A percentile compares a stretch with the other conserved stretches of the same genome.
phyloP scores from a whole-genome alignment of 2,888 invertebrate genomes.

The Disparrhopalites patrizii region DNA sequence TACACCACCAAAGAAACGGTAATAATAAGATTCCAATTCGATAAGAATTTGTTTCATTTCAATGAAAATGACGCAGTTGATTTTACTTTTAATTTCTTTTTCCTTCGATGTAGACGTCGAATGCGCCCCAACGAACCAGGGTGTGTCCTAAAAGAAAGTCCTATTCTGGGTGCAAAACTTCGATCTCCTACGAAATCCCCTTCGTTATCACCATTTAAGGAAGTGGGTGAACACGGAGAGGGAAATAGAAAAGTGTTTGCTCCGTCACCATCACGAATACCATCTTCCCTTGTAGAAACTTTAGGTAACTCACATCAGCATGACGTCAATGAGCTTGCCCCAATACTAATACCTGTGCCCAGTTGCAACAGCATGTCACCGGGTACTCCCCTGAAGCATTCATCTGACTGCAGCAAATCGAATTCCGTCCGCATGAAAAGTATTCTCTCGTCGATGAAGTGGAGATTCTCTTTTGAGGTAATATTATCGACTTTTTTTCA shows the following conservation, averaged over 20 bases:
- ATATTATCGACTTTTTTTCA: no score
- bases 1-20: conserved; percentile 45
- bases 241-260: not conserved
- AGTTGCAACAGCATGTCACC: conserved; percentile 1
- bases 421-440: conserved; percentile 44
- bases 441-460: conserved; percentile 38
- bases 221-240: not conserved
- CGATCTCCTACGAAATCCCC: conserved; percentile 29
- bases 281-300: no score
- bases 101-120: conserved; percentile 27
- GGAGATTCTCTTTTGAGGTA: conserved; percentile 47
- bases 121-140: conserved; percentile 44
- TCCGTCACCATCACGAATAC: no score
- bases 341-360: conserved; percentile 10
- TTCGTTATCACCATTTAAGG: not conserved
- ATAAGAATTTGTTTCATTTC: not conserved
- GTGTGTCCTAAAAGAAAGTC: conserved; percentile 42
- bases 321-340: conserved; percentile 24
- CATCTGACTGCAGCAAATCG: conserved; percentile 14
- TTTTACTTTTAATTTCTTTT: not conserved
- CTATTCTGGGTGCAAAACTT: conserved; percentile 44
- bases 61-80: no score
- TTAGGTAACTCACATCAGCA: no score
- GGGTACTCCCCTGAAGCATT: not conserved
- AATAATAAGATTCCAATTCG: conserved; percentile 1